phyloP scores from a whole-genome alignment of 1,140 invertebrate species.

The Euglossa dilemma region DNA sequence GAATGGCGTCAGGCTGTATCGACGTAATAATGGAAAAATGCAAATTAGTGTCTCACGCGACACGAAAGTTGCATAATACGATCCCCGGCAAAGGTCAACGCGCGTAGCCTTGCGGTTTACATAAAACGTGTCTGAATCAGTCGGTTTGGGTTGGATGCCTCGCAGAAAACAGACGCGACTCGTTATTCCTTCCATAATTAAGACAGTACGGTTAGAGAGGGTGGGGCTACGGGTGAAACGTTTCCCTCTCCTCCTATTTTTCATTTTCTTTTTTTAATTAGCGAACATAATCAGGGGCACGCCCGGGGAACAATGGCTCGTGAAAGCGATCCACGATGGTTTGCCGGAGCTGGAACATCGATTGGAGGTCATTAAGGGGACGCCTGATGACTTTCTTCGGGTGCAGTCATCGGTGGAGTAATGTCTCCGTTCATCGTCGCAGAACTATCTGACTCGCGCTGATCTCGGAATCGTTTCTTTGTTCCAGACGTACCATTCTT shows the following conservation, averaged over 20 bases:
- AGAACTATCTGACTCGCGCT: slow-evolving; percentile 1
- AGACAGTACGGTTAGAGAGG: slow-evolving; percentile 6
- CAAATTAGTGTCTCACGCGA: slow-evolving; percentile 24
- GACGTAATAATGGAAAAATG: slow-evolving; percentile 19
- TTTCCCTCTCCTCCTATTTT: background rate
- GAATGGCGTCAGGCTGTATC: background rate
- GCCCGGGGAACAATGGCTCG: slow-evolving; percentile 57
- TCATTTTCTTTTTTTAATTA: slow-evolving; percentile 53
- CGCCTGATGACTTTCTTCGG: slow-evolving; percentile 38
- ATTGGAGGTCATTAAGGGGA: slow-evolving; percentile 48
- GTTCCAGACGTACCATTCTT: background rate
- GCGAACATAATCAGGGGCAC: slow-evolving; percentile 46
- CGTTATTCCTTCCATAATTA: slow-evolving; percentile 44
- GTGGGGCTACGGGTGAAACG: background rate
- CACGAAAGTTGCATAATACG: slow-evolving; percentile 33
- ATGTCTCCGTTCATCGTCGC: slow-evolving; percentile 37
- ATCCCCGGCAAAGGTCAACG: slow-evolving; percentile 16
- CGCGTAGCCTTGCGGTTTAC: slow-evolving; percentile 48
- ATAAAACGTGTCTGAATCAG: slow-evolving; percentile 21
- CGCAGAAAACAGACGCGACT: slow-evolving; percentile 22
- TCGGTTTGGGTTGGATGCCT: background rate
- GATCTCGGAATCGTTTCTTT: slow-evolving; percentile 33
- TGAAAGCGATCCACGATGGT: slow-evolving; percentile 45
- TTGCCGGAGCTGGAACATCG: slow-evolving; percentile 38
- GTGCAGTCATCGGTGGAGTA: slow-evolving; percentile 26